These are phyloP conservation scores for Charaxes varanes DNA, from an alignment of 1,140 invertebrate species.

Conservation along the genomic window DNA sequence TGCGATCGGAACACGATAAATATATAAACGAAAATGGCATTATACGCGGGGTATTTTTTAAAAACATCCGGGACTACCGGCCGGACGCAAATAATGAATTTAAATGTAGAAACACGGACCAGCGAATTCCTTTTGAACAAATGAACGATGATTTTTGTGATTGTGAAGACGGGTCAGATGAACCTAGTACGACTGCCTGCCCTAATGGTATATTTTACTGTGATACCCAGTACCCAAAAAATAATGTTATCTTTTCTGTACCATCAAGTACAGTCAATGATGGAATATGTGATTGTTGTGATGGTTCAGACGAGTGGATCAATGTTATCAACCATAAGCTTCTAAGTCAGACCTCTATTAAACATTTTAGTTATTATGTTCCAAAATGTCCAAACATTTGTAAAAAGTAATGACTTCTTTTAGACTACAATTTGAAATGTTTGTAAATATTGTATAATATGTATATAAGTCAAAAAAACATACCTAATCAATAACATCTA, in stretches of 20 bases:
- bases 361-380: slow-evolving; percentile 44
- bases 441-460: slow-evolving; percentile 10
- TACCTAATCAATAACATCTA: no score
- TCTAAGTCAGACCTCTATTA: slow-evolving; percentile 38
- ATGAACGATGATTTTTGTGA: slow-evolving; percentile 98
- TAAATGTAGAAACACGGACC: slow-evolving; percentile 44
- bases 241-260: slow-evolving; percentile 59
- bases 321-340: slow-evolving; percentile 29
- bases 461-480: not conserved
- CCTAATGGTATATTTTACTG: slow-evolving; percentile 88
- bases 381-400: slow-evolving; percentile 27
- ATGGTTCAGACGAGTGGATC: slow-evolving; percentile 86
- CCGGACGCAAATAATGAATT: slow-evolving; percentile 47
- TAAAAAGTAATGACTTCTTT: slow-evolving; percentile 6
- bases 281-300: slow-evolving; percentile 94
- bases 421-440: not conserved
- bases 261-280: slow-evolving; percentile 88
- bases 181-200: slow-evolving; percentile 94
- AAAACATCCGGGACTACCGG: slow-evolving; percentile 41
- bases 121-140: slow-evolving; percentile 69
- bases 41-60: slow-evolving; percentile 48
- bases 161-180: slow-evolving; percentile 91
- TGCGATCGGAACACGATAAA: slow-evolving; percentile 48
- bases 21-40: slow-evolving; percentile 54
- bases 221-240: slow-evolving; percentile 69